Evolutionary conservation across 2,888 invertebrate genomes (phyloP), one percentile per base, ranked within the genome.

Genomic region (Metallyticus violacea): DNA sequence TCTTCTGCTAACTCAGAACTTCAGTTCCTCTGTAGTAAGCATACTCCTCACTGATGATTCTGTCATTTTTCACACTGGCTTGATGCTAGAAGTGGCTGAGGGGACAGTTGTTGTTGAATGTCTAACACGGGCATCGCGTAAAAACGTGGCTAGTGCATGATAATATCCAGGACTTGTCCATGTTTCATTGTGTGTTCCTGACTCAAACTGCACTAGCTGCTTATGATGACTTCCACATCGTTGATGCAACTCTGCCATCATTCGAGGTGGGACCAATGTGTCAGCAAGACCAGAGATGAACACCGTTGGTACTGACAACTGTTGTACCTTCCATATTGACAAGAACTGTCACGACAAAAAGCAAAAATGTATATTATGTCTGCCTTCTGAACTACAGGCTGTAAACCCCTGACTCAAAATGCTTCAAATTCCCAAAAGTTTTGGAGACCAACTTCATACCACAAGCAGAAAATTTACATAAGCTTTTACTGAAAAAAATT

Each of bases 111-210:
- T 40, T 2, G 30, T 25, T 7, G 79, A 40, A 22, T 85, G 82
- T 7, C 87, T 29, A 25, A 84, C 77, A 88, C 87, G 86, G 2
- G 86, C 82, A 27, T 89, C 88, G 79, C 87, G 85, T 15, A 89
- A 86, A 85, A 89, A 89, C 27, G 87, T 89, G 15, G 86, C 87
- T 15, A 89, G 83, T 22, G 88, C 87, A 30, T 88, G 89, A 85
- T 89, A 96, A 90, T 97, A 99, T 88, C 97, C 97, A 88, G 95
- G 94, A 89, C 96, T 95, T 87, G 96, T 96, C 98, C 98, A 99
- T 0, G 98, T 99, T 91, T 99, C 98, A 90, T 99, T 98, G 91
- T 99, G 99, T 0, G 97, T 97, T 1, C 99, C 99, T 26, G 95
- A 94, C 2, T 95, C 94, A 91, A 98, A 94, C 90, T 96, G 95